These are phyloP conservation scores for Vombatus ursinus DNA, from an alignment of 2,113 vertebrate genomes.

Conservation along the genomic window DNA sequence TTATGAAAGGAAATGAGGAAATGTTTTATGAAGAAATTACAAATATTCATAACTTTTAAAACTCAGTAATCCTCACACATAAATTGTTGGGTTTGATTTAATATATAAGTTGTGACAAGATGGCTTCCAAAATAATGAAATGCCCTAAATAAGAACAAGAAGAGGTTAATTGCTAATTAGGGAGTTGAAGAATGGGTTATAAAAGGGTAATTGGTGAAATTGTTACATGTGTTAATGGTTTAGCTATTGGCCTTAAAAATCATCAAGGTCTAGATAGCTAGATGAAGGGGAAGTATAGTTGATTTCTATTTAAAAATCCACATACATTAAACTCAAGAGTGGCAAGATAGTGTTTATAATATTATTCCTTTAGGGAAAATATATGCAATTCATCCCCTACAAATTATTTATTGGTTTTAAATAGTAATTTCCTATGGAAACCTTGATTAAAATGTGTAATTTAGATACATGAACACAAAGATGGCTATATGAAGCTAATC, in stretches of 20 bases:
- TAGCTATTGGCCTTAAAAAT: too few species aligned
- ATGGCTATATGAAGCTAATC: conserved; percentile 60
- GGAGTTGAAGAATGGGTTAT: not conserved
- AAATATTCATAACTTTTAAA: not conserved
- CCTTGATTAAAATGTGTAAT: conserved; percentile 67
- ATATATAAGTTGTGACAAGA: not conserved
- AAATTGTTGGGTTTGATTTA: not conserved
- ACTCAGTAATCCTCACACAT: not conserved
- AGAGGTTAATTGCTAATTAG: not conserved
- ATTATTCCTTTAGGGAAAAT: conserved; percentile 34
- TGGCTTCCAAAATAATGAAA: too few species aligned
- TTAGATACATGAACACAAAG: conserved; percentile 68
- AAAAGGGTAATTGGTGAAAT: not conserved
- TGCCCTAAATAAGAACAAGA: not conserved
- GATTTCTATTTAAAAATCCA: too few species aligned
- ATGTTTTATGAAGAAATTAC: not conserved
- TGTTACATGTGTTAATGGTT: not conserved
- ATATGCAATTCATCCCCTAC: conserved; percentile 27
- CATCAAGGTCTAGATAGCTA: too few species aligned
- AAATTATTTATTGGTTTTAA: conserved; percentile 49
- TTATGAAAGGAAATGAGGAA: not conserved
- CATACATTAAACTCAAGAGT: conserved; percentile 39
- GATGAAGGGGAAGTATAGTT: too few species aligned
- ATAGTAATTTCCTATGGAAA: conserved; percentile 68
- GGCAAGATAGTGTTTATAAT: not conserved